These are phyloP conservation scores for Orchesella cincta DNA, from an alignment of 1,140 invertebrate species.

Conservation along the genomic window DNA sequence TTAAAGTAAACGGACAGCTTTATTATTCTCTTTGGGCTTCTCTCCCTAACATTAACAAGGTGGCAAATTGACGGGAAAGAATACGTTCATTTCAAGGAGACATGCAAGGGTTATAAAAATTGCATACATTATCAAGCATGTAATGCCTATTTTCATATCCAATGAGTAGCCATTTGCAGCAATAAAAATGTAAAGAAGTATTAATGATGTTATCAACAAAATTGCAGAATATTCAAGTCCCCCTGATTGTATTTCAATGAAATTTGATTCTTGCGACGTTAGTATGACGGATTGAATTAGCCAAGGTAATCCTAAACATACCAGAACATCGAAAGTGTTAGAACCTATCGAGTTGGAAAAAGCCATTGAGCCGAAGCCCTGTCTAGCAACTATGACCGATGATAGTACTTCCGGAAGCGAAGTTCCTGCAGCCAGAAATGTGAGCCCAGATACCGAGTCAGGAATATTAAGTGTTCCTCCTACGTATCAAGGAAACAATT, in stretches of 20 bases:
- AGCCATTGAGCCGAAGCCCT: constrained; percentile 68
- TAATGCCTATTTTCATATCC: constrained; percentile 59
- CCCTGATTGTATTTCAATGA: constrained; percentile 62
- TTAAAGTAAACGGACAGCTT: too few relatives aligned
- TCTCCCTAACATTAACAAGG: constrained; percentile 53
- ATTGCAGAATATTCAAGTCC: constrained; percentile 55
- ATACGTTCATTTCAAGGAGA: constrained; percentile 63
- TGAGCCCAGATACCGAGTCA: constrained; percentile 83
- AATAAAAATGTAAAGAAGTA: constrained; percentile 52
- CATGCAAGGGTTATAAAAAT: constrained; percentile 67
- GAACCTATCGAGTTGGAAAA: constrained; percentile 60
- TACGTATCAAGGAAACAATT: constrained; percentile 53
- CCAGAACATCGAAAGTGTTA: constrained; percentile 60
- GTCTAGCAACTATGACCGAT: constrained; percentile 77
- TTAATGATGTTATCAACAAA: constrained; percentile 52
- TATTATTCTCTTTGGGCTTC: too few relatives aligned
- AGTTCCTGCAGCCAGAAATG: constrained; percentile 79
- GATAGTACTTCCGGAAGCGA: constrained; percentile 84
- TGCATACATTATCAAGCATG: constrained; percentile 64
- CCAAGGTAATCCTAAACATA: constrained; percentile 61
- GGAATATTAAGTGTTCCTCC: constrained; percentile 72
- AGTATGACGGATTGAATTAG: constrained; percentile 57
- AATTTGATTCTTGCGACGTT: constrained; percentile 48
- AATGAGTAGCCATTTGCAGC: constrained; percentile 53
- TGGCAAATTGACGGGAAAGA: constrained; percentile 58